Conservation (phyloP, 2,888 invertebrate species). For the Diplazon laetatorius region DNA sequence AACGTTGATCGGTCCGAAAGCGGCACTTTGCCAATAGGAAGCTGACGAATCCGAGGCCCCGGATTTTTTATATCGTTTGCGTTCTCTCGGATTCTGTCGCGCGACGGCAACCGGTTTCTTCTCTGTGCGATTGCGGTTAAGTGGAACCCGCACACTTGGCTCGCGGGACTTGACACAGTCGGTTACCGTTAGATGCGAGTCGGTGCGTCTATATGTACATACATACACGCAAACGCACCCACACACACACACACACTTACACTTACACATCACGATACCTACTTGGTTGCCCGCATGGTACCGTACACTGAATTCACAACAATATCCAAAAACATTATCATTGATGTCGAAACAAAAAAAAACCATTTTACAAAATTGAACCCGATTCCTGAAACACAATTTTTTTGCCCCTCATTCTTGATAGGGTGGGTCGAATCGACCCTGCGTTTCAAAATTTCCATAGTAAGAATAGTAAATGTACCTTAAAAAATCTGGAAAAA, state of each 20-base stretch:
- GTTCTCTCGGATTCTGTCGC: constrained; percentile 56
- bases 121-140: constrained; percentile 73
- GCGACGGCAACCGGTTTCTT: constrained; percentile 75
- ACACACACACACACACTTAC: no score
- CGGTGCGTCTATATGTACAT: no score
- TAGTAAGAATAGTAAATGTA: no score
- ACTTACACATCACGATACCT: constrained; percentile 38
- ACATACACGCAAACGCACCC: no score
- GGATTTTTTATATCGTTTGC: constrained; percentile 13
- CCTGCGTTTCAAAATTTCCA: no score
- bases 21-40: constrained; percentile 41
- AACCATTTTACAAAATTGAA: not conserved
- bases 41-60: constrained; percentile 38
- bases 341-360: constrained; percentile 3
- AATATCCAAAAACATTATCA: constrained; percentile 32
- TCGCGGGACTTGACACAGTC: constrained; percentile 65
- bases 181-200: constrained; percentile 72
- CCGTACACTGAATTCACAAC: constrained; percentile 5
- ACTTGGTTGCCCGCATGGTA: constrained; percentile 23
- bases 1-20: not conserved
- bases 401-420: no score
- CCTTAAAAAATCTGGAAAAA: no score
- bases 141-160: constrained; percentile 67
- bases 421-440: no score
- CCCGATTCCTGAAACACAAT: no score